Evolutionary conservation across 2,888 invertebrate species (phyloP).

Genomic region (Sminthurinus aureus): DNA sequence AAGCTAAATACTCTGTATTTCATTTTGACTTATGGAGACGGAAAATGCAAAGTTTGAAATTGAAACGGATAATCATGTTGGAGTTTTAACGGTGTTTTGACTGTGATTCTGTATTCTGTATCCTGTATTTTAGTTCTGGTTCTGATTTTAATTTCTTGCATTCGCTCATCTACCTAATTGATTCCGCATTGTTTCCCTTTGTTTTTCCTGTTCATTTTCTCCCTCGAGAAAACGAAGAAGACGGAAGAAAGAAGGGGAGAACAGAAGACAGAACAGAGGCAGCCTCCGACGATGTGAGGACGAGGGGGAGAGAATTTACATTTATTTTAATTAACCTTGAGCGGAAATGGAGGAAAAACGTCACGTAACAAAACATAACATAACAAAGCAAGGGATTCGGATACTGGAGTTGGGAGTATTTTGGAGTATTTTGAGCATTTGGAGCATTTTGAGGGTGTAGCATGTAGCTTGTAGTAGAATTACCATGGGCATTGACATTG

Average conservation of each 20-base stretch:
- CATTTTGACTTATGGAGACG: too few species aligned
- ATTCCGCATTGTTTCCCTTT: not conserved
- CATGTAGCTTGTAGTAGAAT: too few species aligned
- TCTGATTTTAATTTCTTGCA: not conserved
- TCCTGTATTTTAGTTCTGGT: not conserved
- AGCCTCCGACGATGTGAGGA: not conserved
- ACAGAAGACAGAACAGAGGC: too few species aligned
- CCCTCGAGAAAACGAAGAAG: not conserved
- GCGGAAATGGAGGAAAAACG: not conserved
- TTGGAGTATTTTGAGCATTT: not conserved
- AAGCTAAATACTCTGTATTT: too few species aligned
- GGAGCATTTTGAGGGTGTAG: too few species aligned
- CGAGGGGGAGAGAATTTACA: not conserved
- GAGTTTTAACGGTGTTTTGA: not conserved
- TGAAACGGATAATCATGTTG: too few species aligned
- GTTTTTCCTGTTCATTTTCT: not conserved
- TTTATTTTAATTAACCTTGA: not conserved
- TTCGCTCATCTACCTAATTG: not conserved
- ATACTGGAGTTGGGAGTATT: too few species aligned
- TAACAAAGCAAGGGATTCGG: not conserved
- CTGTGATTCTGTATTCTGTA: not conserved
- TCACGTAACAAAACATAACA: not conserved
- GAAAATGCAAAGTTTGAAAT: too few species aligned
- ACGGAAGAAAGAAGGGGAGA: not conserved
- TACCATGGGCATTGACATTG: not conserved